These are phyloP conservation scores for Neodiprion virginianus DNA, from an alignment of 1,140 invertebrate genomes.

Conservation along the genomic window DNA sequence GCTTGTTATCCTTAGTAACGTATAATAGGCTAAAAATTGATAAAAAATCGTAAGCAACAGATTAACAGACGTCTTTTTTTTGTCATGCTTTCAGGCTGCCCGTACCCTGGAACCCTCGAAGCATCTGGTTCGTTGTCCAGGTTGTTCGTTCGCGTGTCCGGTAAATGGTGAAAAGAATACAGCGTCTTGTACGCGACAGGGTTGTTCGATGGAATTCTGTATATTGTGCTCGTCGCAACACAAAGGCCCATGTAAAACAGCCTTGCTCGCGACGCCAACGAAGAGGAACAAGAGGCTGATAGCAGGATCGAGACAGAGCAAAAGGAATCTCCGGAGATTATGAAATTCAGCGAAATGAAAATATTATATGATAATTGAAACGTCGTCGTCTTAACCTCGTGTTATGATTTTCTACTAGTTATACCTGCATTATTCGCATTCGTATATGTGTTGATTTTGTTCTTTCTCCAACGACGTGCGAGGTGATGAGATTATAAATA, in stretches of 20 bases:
- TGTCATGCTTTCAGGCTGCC: conserved; percentile 47
- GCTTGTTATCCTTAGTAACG: too few species aligned
- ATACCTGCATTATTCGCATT: too few species aligned
- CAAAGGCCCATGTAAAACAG: conserved; percentile 52
- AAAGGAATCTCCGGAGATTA: conserved; percentile 53
- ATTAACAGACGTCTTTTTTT: too few species aligned
- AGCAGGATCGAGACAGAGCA: conserved; percentile 54
- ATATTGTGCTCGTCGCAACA: conserved; percentile 53
- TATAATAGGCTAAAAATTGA: too few species aligned
- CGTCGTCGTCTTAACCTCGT: too few species aligned
- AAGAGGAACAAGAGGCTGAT: conserved; percentile 51
- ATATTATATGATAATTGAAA: too few species aligned
- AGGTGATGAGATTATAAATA: too few species aligned
- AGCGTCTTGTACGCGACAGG: conserved; percentile 52
- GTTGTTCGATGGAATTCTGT: conserved; percentile 55
- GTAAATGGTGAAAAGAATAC: conserved; percentile 52
- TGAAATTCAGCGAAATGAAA: conserved; percentile 20
- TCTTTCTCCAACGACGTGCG: too few species aligned
- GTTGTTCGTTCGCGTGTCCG: conserved; percentile 53
- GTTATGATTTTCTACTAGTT: too few species aligned
- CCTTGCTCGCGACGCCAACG: conserved; percentile 55
- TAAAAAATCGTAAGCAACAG: too few species aligned
- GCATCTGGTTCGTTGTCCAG: conserved; percentile 51
- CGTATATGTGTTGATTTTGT: too few species aligned
- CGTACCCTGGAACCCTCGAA: conserved; percentile 50